Percentiles rank a stretch among this genome's conserved stretches.
phyloP scores from a whole-genome alignment of 2,113 vertebrate species.

The Jaculus jaculus region DNA sequence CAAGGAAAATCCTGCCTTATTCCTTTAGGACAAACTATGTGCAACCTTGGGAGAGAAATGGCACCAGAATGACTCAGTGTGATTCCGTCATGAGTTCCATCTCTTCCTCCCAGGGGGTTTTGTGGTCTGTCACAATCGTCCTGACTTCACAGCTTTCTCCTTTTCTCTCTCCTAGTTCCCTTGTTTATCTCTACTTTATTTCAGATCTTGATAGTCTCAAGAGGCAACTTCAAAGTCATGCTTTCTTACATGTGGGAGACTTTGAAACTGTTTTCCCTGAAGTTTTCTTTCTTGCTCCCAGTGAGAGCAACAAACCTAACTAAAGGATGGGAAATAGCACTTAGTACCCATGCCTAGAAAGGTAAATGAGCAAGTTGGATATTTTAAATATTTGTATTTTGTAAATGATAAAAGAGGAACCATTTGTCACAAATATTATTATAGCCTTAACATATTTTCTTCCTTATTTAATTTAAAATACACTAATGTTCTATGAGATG shows the following conservation, averaged over 20 bases:
- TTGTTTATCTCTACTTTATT: conserved; percentile 50
- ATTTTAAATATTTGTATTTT: conserved; percentile 24
- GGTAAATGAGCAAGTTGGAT: neutral
- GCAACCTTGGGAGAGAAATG: neutral
- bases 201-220: conserved; percentile 1
- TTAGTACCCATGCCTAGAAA: conserved; percentile 6
- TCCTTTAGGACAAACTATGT: conserved; percentile 39
- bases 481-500: neutral
- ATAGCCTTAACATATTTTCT: neutral
- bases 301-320: neutral
- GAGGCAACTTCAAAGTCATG: conserved; percentile 32
- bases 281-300: conserved; percentile 23
- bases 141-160: neutral
- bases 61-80: conserved; percentile 38
- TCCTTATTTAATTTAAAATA: neutral
- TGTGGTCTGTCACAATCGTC: conserved; percentile 14
- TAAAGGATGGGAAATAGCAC: neutral
- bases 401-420: neutral
- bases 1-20: neutral
- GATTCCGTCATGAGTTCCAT: conserved; percentile 31
- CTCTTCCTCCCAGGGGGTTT: neutral
- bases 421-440: neutral
- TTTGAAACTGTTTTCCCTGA: conserved; percentile 33
- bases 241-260: neutral
- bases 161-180: neutral